Evolutionary conservation across 2,888 invertebrate species (phyloP).

Genomic region (Meiosimyza platycephala): DNA sequence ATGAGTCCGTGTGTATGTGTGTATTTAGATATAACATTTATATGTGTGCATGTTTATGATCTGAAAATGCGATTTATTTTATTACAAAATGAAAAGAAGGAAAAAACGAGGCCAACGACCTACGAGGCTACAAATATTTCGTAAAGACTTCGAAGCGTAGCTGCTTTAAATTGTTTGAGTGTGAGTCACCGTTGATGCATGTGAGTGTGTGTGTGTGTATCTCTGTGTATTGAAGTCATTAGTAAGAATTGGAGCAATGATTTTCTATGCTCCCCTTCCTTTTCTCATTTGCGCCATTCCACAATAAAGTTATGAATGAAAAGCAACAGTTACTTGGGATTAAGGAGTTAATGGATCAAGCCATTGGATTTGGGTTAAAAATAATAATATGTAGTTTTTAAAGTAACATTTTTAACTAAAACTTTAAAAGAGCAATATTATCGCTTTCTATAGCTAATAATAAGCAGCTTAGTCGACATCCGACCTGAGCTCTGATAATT

Average conservation of each 20-base stretch:
- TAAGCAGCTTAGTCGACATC: conserved; percentile 6
- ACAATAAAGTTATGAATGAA: conserved; percentile 31
- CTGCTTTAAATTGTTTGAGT: neutral
- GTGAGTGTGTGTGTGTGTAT: neutral
- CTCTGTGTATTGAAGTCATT: conserved; percentile 48
- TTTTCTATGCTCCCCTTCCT: conserved; percentile 35
- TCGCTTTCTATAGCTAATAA: neutral
- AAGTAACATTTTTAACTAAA: neutral
- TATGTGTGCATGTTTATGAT: conserved; percentile 7
- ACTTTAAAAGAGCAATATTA: neutral
- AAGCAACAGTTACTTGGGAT: conserved; percentile 11
- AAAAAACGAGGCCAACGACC: conserved; percentile 53
- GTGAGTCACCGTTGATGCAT: neutral
- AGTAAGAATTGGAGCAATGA: conserved; percentile 56
- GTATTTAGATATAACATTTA: neutral
- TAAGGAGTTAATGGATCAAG: no score
- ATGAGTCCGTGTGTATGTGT: neutral
- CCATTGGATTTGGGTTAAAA: no score
- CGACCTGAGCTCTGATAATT: no score
- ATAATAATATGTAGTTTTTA: neutral
- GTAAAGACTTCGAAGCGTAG: neutral
- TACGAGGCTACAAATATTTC: conserved; percentile 34
- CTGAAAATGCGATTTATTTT: conserved; percentile 45
- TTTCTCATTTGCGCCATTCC: neutral
- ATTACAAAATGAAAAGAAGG: conserved; percentile 22